Base-by-base conservation (phyloP, 2,113 vertebrate species). In the Sturnus vulgaris region DNA sequence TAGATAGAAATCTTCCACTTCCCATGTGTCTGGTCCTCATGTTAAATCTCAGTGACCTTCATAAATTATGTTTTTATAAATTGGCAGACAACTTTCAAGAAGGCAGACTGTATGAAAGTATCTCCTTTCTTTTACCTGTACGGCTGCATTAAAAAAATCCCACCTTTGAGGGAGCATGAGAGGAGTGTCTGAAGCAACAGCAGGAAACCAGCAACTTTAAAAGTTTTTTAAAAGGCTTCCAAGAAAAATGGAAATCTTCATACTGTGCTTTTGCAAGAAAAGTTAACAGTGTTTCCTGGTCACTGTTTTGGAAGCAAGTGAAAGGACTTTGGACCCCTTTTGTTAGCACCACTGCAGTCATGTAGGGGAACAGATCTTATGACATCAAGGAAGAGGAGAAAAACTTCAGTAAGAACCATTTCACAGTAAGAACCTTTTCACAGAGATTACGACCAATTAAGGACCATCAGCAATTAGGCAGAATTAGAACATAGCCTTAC, bases 41-140 rank as follows among this genome's bases (percentile, higher is more conserved):
- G 79, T 68, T 78, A 87, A 92, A 95, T 79, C 78, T 93, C 69
- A 87, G 52, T 94, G 93, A 96, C 85, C 79, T 97, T 97, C 89
- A 93, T 84, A 95, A 95, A 64, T 7, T 0, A 56, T 9, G 27
- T 89, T 15, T 0, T 69, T 31, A 47, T 39, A 80, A 94, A 86
- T 81, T 33, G 33, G 5, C 66, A 96, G 91, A 89, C 82, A 91
- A 75, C 24, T 73, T 76, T 93, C 27, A 92, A 49, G 46, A 78
- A 84, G 35, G 33, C 44, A 90, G 76, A 84, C 79, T 57, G 52
- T 12, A 12, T 15, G 12, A 42, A 76, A 60, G 20, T 63, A 72
- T 30, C 53, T 94, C 77, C 47, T 8, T 56, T 65, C 39, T 68
- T 20, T 90, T 90, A 35, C 18, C 71, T 61, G 44, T 68, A 64